These are phyloP conservation scores for Ageneiosus marmoratus DNA, from an alignment of 2,113 vertebrate genomes.

Conservation along the genomic window DNA sequence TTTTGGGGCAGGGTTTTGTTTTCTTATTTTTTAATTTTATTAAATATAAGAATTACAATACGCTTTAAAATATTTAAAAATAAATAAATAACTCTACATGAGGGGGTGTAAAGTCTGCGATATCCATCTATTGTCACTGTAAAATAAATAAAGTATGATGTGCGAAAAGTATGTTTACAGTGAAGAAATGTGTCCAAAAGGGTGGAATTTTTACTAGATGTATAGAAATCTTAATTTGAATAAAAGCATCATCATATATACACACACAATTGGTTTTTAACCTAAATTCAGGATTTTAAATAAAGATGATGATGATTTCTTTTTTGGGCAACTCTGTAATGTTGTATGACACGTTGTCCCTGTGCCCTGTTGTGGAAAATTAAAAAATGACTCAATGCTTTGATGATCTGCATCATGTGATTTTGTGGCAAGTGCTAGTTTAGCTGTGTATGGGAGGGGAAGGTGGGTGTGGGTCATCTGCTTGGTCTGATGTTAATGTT, in stretches of 20 bases:
- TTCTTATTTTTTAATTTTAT: constrained; percentile 52
- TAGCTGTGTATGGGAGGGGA: background rate
- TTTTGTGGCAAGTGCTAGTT: background rate
- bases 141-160: constrained; percentile 72
- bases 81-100: constrained; percentile 67
- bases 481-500: too few species aligned
- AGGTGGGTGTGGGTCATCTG: too few species aligned
- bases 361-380: background rate
- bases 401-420: background rate
- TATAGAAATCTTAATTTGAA: background rate
- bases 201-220: background rate
- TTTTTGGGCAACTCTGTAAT: too few species aligned
- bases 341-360: too few species aligned
- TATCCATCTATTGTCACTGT: constrained; percentile 72
- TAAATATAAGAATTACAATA: constrained; percentile 61
- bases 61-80: constrained; percentile 62
- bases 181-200: background rate
- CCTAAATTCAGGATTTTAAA: background rate
- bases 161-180: constrained; percentile 36
- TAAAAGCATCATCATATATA: background rate
- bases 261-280: background rate
- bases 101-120: constrained; percentile 65
- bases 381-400: background rate
- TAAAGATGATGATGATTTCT: too few species aligned
- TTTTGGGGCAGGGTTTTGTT: constrained; percentile 56